These are phyloP conservation scores for Osedax frankpressi DNA, from an alignment of 2,888 invertebrate genomes.

Conservation along the genomic window DNA sequence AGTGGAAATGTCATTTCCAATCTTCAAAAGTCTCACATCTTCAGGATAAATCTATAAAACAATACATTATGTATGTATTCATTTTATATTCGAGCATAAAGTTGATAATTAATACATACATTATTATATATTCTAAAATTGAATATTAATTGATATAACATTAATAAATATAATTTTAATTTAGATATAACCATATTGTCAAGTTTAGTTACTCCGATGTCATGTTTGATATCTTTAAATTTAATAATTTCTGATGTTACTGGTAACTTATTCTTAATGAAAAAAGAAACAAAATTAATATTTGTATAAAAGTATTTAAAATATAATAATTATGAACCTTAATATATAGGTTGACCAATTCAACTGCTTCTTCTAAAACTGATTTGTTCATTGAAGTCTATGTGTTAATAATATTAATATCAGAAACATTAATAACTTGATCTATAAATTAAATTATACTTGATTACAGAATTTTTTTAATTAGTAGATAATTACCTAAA, in stretches of 20 bases:
- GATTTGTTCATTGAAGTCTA: too few species aligned
- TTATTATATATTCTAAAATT: too few species aligned
- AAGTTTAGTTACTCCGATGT: conserved; percentile 22
- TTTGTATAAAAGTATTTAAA: not conserved
- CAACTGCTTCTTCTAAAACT: too few species aligned
- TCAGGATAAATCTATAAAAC: too few species aligned
- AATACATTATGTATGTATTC: too few species aligned
- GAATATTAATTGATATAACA: too few species aligned
- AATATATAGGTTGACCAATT: not conserved
- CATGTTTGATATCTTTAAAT: not conserved
- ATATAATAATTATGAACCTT: not conserved
- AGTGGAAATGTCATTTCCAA: too few species aligned
- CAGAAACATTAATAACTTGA: not conserved
- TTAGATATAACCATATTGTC: conserved; percentile 29
- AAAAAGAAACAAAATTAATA: not conserved
- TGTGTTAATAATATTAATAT: too few species aligned
- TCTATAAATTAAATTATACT: not conserved
- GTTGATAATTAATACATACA: too few species aligned
- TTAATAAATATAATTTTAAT: too few species aligned
- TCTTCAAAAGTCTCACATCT: too few species aligned
- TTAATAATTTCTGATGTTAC: not conserved
- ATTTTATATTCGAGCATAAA: too few species aligned
- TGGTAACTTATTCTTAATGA: not conserved
- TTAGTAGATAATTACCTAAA: not conserved
- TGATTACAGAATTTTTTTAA: not conserved